Evolutionary conservation across 2,797 vertebrate genomes (phyloP).

Genomic region (Falco cherrug): DNA sequence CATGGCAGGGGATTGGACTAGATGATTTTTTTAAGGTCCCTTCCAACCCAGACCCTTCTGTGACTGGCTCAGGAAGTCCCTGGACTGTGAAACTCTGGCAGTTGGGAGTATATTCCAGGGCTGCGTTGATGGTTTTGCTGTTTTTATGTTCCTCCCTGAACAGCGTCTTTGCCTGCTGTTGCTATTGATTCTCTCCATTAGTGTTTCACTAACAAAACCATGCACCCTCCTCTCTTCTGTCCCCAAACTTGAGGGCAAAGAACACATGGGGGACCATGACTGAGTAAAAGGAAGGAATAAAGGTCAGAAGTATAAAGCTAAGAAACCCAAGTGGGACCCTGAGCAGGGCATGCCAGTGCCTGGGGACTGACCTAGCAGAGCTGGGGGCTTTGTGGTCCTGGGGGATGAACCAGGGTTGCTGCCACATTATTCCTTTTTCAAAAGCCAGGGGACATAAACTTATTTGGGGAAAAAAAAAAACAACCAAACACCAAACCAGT

Average conservation of each 20-base stretch:
- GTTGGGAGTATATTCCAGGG: background rate
- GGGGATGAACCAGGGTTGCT: rapidly evolving
- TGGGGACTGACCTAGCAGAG: rapidly evolving
- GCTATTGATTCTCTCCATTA: background rate
- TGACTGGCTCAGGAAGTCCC: background rate
- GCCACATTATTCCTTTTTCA: too few species aligned
- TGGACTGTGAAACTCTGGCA: too few species aligned
- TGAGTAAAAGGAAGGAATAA: background rate
- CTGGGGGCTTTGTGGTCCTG: rapidly evolving
- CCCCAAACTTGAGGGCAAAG: too few species aligned
- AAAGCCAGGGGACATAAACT: too few species aligned
- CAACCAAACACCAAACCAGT: too few species aligned
- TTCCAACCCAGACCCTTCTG: too few species aligned
- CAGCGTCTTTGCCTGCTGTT: background rate
- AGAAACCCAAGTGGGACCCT: background rate
- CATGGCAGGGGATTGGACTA: too few species aligned
- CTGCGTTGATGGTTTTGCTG: background rate
- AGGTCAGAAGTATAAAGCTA: background rate
- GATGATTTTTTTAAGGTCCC: too few species aligned
- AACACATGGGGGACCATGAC: rapidly evolving
- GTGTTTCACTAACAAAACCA: background rate
- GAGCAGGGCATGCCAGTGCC: background rate
- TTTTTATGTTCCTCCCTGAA: background rate
- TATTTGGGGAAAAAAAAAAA: too few species aligned
- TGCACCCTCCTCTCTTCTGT: background rate